Evolutionary conservation across 2,888 invertebrate genomes (phyloP), one percentile per base, ranked within the genome.

Genomic region (Andrena marginata): DNA sequence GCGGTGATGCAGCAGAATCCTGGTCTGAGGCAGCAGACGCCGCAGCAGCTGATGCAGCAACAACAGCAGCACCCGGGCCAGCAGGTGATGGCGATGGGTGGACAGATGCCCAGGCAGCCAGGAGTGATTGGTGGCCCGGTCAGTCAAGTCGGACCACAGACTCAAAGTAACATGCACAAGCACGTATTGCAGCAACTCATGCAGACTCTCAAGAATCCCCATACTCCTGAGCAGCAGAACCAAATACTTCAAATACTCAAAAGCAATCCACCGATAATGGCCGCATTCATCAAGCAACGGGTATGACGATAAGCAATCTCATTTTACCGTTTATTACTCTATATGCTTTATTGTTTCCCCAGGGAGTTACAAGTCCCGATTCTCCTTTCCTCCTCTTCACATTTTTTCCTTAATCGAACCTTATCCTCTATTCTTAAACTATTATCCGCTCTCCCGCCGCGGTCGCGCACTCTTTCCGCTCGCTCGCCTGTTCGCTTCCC

Each of bases 191-290:
- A 97, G 90, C 94, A 94, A 73, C 96, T 99, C 29, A 97, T 99
- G 96, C 97, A 97, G 90, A 98, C 98, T 80, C 95, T 99, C 71
- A 96, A 98, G 90, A 98, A 97, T 89, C 98, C 99, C 71, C 97
- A 97, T 89, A 97, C 98, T 67, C 97, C 97, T 86, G 98, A 99
- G 92, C 99, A 99, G 93, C 99, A 99, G 92, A 97, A 97, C 92
- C 97, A 98, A 94, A 96, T 98, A 82, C 95, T 99, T 84, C 96
- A 97, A 91, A 98, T 99, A 92, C 96, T 99, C 85, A 98, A 98
- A 94, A 97, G 97, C 86, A 98, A 99, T 95, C 99, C 99, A 56
- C 98, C 98, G 90, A 95, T 99, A 64, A 99, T 99, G 98, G 98
- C 98, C 75, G 98, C 98, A 73, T 98, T 98, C 93, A 97, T 99